phyloP scores from a whole-genome alignment of 2,888 invertebrate species.

The Acleris cristana region DNA sequence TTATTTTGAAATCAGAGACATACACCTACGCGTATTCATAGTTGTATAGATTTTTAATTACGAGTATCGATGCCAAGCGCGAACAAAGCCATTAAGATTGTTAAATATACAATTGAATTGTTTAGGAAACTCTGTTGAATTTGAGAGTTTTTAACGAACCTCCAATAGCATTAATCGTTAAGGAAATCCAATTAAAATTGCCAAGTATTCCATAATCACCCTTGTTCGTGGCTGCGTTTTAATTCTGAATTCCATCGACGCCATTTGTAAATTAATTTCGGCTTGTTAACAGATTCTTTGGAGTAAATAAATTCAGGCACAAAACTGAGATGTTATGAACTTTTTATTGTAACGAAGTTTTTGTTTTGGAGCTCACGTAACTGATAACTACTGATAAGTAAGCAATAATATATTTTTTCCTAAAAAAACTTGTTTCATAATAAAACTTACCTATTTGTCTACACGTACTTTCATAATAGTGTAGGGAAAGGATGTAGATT shows the following conservation, averaged over 20 bases:
- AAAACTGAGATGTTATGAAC: constrained; percentile 3
- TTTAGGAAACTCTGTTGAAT: constrained; percentile 34
- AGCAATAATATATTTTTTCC: too few relatives aligned
- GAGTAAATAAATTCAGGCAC: constrained; percentile 16
- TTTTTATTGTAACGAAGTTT: background rate
- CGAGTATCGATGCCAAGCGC: background rate
- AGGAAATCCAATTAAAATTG: constrained; percentile 49
- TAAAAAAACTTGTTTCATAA: too few relatives aligned
- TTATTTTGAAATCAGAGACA: too few relatives aligned
- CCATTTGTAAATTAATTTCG: constrained; percentile 63
- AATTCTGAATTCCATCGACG: constrained; percentile 29
- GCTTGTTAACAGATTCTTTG: constrained; percentile 50
- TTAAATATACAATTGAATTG: constrained; percentile 18
- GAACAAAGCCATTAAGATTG: background rate
- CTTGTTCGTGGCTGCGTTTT: constrained; percentile 31
- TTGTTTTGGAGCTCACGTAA: background rate
- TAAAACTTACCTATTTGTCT: too few relatives aligned
- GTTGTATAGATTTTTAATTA: too few relatives aligned
- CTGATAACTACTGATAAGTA: too few relatives aligned
- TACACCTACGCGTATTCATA: too few relatives aligned
- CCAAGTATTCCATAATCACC: constrained; percentile 37
- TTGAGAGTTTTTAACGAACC: constrained; percentile 50
- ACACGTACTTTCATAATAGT: too few relatives aligned
- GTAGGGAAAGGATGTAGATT: too few relatives aligned
- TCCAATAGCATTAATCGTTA: constrained; percentile 46